A percentile compares a stretch with the other conserved stretches of the same genome.
Conservation (phyloP, 1,140 invertebrate genomes). For the Zaprionus nigranus region DNA sequence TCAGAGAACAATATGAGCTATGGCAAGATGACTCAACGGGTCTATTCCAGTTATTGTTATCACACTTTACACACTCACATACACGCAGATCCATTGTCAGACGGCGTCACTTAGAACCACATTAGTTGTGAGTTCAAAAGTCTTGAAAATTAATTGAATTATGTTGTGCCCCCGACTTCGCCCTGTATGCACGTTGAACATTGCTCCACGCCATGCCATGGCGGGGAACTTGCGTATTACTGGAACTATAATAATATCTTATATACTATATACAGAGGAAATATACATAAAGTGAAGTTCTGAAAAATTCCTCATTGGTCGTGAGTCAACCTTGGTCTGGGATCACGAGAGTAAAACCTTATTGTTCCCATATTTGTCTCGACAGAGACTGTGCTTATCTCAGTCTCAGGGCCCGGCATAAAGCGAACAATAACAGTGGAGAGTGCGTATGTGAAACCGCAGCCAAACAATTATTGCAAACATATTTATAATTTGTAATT, state of each 20-base stretch:
- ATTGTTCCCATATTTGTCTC: background rate
- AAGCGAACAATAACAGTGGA: slow-evolving; percentile 10
- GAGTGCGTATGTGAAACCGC: background rate
- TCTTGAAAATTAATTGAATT: slow-evolving; percentile 41
- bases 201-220: background rate
- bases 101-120: slow-evolving; percentile 8
- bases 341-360: slow-evolving; percentile 10
- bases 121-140: slow-evolving; percentile 36
- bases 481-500: slow-evolving; percentile 50
- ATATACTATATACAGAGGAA: background rate
- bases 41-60: slow-evolving; percentile 27
- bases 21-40: slow-evolving; percentile 19
- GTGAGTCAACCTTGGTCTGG: slow-evolving; percentile 16
- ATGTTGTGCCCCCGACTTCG: slow-evolving; percentile 11
- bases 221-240: slow-evolving; percentile 15
- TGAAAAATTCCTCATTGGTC: slow-evolving; percentile 8
- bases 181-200: background rate
- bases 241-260: slow-evolving; percentile 16
- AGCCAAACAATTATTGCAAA: slow-evolving; percentile 12
- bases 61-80: slow-evolving; percentile 7
- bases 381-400: slow-evolving; percentile 20
- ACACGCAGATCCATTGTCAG: slow-evolving; percentile 6
- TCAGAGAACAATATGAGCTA: background rate
- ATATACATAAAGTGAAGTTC: background rate
- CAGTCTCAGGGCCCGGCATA: background rate